phyloP scores from a whole-genome alignment of 2,888 invertebrate genomes.

The Tipula confusa region DNA sequence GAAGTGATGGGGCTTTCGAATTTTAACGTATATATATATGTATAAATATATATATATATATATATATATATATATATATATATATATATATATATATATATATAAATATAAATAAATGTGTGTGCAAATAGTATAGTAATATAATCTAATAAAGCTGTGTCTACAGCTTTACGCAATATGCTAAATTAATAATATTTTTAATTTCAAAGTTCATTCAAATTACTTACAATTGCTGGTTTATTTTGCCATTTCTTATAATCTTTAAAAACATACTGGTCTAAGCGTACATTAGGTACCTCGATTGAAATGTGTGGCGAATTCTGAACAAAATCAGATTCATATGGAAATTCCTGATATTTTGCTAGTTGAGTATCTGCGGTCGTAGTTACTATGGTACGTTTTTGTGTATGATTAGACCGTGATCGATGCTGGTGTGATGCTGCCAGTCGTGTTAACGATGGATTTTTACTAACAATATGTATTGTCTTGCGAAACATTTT shows the following conservation, averaged over 20 bases:
- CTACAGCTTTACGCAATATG: background rate
- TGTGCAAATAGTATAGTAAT: too few species aligned
- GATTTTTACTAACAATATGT: background rate
- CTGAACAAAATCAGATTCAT: slow-evolving; percentile 45
- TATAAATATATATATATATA: too few species aligned
- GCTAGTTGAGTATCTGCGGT: background rate
- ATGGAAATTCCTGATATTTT: slow-evolving; percentile 33
- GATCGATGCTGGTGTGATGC: background rate
- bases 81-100: too few species aligned
- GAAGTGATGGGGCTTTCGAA: too few species aligned
- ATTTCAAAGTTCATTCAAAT: background rate
- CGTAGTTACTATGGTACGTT: background rate
- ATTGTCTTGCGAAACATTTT: background rate
- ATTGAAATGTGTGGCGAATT: slow-evolving; percentile 54
- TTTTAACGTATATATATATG: too few species aligned
- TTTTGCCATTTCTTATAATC: slow-evolving; percentile 59
- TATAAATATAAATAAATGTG: too few species aligned
- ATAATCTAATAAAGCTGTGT: too few species aligned
- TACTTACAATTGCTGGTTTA: slow-evolving; percentile 59
- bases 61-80: too few species aligned
- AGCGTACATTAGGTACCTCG: slow-evolving; percentile 52
- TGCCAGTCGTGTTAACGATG: background rate
- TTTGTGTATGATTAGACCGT: background rate
- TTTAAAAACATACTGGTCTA: slow-evolving; percentile 61
- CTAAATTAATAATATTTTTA: too few species aligned